Evolutionary conservation across 2,797 vertebrate genomes (phyloP).

Genomic region (Philypnodon macrostomus): DNA sequence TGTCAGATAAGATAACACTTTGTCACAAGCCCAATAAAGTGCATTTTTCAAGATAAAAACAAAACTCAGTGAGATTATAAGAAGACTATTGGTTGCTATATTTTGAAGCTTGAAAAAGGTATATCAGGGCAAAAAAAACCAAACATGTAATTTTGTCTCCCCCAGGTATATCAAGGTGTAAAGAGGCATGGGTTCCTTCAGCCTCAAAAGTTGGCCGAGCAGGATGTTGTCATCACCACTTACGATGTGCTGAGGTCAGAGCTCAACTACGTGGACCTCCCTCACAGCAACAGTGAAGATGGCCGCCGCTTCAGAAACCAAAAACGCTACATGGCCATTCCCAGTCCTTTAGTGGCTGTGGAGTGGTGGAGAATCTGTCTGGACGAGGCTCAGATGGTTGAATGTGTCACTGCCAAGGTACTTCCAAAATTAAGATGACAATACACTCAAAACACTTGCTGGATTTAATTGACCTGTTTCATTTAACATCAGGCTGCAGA

Average conservation of each 20-base stretch:
- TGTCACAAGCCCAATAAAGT: too few relatives aligned
- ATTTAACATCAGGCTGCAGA: conserved; percentile 85
- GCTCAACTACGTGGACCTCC: conserved; percentile 96
- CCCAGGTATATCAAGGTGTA: conserved; percentile 94
- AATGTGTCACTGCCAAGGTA: conserved; percentile 96
- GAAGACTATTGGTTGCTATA: too few relatives aligned
- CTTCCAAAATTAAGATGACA: too few relatives aligned
- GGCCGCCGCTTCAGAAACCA: conserved; percentile 94
- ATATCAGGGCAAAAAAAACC: too few relatives aligned
- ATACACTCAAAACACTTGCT: too few relatives aligned
- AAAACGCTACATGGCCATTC: conserved; percentile 98
- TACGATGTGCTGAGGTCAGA: conserved; percentile 95
- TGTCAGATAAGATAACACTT: too few relatives aligned
- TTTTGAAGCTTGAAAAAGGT: too few relatives aligned
- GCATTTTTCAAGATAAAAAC: too few relatives aligned
- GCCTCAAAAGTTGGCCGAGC: conserved; percentile 90
- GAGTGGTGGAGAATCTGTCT: conserved; percentile 99
- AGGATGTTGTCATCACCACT: conserved; percentile 97
- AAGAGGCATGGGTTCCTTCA: conserved; percentile 97
- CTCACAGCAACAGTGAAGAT: conserved; percentile 94
- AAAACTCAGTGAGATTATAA: too few relatives aligned
- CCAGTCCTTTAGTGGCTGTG: conserved; percentile 94
- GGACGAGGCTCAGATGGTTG: conserved; percentile 98
- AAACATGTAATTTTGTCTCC: too few relatives aligned
- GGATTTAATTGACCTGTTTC: too few relatives aligned